Conservation (phyloP, 2,113 vertebrate genomes). For the Campylomormyrus tamandua region DNA sequence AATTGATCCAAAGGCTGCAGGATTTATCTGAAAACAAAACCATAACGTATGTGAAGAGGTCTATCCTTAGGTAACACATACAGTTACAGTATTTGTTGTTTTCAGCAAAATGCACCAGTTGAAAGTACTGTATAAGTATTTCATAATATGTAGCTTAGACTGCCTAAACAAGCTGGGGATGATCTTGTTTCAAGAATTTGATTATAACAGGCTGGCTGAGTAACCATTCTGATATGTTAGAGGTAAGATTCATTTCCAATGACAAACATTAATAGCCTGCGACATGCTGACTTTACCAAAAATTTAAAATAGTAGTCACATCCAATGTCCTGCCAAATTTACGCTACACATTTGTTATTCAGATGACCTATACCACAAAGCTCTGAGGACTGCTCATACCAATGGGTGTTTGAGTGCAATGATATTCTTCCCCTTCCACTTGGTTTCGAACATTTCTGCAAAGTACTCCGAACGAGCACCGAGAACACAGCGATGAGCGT, state of each 20-base stretch:
- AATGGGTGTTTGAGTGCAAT: conserved; percentile 87
- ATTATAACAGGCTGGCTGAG: not conserved
- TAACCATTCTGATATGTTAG: not conserved
- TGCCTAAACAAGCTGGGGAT: not conserved
- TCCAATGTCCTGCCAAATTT: not conserved
- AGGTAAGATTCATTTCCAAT: not conserved
- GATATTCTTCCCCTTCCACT: conserved; percentile 82
- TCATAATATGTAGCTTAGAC: not conserved
- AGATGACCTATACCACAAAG: not conserved
- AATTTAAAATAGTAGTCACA: not conserved
- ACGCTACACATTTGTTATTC: not conserved
- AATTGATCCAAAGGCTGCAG: conserved; percentile 83
- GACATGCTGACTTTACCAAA: not conserved
- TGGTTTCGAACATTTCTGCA: conserved; percentile 88
- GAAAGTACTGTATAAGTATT: not conserved
- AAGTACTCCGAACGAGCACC: conserved; percentile 85
- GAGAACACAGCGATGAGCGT: conserved; percentile 80
- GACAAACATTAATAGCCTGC: not conserved
- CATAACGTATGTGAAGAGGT: not conserved
- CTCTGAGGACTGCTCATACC: conserved; percentile 54
- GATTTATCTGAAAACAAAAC: conserved; percentile 73
- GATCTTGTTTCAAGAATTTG: not conserved
- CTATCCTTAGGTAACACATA: not conserved
- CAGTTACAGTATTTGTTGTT: not conserved
- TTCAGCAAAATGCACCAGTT: not conserved